These are phyloP conservation scores for Cheilosia grossa DNA, from an alignment of 2,888 invertebrate genomes.

Conservation along the genomic window DNA sequence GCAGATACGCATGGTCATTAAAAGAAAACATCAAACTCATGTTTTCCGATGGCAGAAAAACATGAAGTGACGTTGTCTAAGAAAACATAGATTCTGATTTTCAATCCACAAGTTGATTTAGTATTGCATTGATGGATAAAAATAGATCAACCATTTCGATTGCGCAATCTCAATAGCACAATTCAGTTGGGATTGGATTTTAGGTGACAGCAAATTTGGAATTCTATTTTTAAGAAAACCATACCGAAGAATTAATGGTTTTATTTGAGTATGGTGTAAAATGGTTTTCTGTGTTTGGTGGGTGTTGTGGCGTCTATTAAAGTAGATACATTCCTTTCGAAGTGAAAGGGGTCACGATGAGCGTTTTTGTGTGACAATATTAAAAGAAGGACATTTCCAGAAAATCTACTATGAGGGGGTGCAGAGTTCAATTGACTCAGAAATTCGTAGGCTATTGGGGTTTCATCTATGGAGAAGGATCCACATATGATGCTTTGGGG, in stretches of 20 bases:
- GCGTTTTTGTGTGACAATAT: constrained; percentile 11
- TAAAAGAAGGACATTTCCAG: constrained; percentile 14
- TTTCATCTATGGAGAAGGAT: background rate
- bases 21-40: constrained; percentile 42
- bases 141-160: constrained; percentile 50
- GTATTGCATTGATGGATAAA: constrained; percentile 63
- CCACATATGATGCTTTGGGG: too few species aligned
- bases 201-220: constrained; percentile 60
- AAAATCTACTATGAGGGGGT: background rate
- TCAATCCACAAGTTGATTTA: constrained; percentile 59
- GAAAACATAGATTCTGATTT: constrained; percentile 43
- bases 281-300: background rate
- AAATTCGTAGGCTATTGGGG: background rate
- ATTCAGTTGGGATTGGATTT: constrained; percentile 10
- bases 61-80: constrained; percentile 31
- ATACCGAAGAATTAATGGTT: constrained; percentile 2
- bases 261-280: constrained; percentile 7
- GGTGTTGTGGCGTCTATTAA: constrained; percentile 13
- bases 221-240: constrained; percentile 33
- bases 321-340: constrained; percentile 8
- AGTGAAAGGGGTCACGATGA: constrained; percentile 14
- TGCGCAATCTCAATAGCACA: constrained; percentile 63
- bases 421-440: background rate
- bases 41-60: constrained; percentile 42
- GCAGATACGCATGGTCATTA: background rate